Conservation (phyloP, 1,140 invertebrate species). For the Rhagoletis pomonella region DNA sequence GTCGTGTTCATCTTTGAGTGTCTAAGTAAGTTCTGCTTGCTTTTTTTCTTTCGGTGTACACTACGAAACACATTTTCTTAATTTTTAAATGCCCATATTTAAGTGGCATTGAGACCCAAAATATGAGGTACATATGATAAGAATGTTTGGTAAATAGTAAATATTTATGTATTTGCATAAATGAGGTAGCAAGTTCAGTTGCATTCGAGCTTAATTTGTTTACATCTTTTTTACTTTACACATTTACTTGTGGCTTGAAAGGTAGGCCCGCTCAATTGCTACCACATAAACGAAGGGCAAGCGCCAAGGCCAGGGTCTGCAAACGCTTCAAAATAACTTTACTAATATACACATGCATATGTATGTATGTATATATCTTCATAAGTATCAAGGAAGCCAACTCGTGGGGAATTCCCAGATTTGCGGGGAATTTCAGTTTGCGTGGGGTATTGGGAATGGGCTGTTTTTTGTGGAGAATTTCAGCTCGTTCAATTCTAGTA, state of each 20-base stretch:
- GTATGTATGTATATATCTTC: not conserved
- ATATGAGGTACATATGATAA: not conserved
- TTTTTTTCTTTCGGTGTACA: too few species aligned
- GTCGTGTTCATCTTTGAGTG: too few species aligned
- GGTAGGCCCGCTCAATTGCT: not conserved
- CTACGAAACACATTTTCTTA: too few species aligned
- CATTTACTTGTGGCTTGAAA: conserved; percentile 18
- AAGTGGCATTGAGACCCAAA: too few species aligned
- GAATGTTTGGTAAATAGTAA: not conserved
- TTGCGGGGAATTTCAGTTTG: too few species aligned
- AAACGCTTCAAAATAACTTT: not conserved
- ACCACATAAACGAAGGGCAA: conserved; percentile 32
- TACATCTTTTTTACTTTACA: not conserved
- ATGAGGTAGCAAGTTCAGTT: not conserved
- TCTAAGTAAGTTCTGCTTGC: too few species aligned
- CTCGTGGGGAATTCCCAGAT: too few species aligned
- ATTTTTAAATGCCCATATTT: too few species aligned
- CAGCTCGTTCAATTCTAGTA: too few species aligned
- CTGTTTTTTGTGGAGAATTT: too few species aligned
- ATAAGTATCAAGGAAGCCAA: not conserved
- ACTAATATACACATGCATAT: not conserved
- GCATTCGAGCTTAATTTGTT: not conserved
- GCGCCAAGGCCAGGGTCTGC: conserved; percentile 30
- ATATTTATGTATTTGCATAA: not conserved
- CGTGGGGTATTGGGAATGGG: too few species aligned